Percentiles rank a stretch among this genome's conserved stretches.
phyloP scores from a whole-genome alignment of 2,888 invertebrate species.

The Pollenia amentaria region DNA sequence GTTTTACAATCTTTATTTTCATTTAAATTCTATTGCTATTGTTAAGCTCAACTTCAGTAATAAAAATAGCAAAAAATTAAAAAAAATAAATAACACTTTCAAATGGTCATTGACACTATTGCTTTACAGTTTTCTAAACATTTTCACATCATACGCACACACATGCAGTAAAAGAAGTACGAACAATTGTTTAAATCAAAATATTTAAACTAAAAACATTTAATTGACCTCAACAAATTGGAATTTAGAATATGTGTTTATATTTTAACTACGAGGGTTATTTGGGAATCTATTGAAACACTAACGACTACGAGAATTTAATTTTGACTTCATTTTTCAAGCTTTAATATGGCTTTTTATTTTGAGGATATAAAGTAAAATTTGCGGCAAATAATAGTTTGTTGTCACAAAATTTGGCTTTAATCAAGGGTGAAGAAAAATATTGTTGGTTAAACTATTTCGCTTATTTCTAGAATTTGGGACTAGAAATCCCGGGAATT shows the following conservation, averaged over 20 bases:
- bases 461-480: too few relatives aligned
- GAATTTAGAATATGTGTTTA: slow-evolving; percentile 4
- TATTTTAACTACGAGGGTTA: slow-evolving; percentile 33
- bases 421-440: too few relatives aligned
- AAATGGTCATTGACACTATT: slow-evolving; percentile 59
- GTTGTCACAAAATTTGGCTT: too few relatives aligned
- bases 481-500: too few relatives aligned
- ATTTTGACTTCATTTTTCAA: too few relatives aligned
- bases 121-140: slow-evolving; percentile 26
- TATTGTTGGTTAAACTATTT: too few relatives aligned
- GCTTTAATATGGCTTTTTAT: too few relatives aligned
- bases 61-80: slow-evolving; percentile 15
- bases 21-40: slow-evolving; percentile 52
- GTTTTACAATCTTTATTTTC: slow-evolving; percentile 35
- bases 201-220: slow-evolving; percentile 50
- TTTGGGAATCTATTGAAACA: neutral
- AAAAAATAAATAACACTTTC: slow-evolving; percentile 37
- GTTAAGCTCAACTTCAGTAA: slow-evolving; percentile 35
- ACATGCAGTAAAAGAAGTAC: neutral
- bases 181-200: slow-evolving; percentile 43
- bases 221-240: slow-evolving; percentile 59
- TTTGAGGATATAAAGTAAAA: too few relatives aligned
- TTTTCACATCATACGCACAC: neutral
- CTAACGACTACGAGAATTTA: too few relatives aligned
- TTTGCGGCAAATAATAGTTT: too few relatives aligned